Percentiles rank a stretch among this genome's conserved stretches.
These are phyloP conservation scores for Macrosoma leucophasiata DNA, from an alignment of 2,888 invertebrate genomes.

Conservation along the genomic window DNA sequence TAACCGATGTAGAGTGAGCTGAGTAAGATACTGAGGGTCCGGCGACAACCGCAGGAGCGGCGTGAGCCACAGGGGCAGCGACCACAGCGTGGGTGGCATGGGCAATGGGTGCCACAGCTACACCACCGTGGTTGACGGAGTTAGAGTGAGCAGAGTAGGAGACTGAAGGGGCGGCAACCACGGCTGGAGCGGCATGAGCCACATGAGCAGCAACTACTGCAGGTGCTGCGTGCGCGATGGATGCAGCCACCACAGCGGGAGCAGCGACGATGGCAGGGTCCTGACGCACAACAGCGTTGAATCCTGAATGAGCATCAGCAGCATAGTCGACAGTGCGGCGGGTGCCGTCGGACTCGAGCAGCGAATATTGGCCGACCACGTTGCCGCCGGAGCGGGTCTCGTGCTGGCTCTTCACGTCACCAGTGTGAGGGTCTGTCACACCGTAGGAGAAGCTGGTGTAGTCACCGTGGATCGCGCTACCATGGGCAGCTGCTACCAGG, in stretches of 20 bases:
- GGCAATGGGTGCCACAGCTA: conserved; percentile 18
- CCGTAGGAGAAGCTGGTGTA: conserved; percentile 67
- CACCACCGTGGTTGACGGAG: too few species aligned
- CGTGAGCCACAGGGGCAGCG: conserved; percentile 22
- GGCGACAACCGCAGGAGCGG: conserved; percentile 12
- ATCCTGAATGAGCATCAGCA: conserved; percentile 63
- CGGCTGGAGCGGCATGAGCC: conserved; percentile 30
- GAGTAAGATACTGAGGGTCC: too few species aligned
- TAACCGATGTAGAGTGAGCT: too few species aligned
- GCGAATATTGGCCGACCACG: conserved; percentile 67
- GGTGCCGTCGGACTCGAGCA: conserved; percentile 68
- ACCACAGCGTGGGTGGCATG: conserved; percentile 25
- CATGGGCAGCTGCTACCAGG: conserved; percentile 55
- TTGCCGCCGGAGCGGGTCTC: conserved; percentile 65
- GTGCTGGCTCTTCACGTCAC: conserved; percentile 66
- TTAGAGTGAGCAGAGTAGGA: too few species aligned
- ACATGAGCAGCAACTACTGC: conserved; percentile 30
- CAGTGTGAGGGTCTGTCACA: conserved; percentile 66
- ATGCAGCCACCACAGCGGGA: conserved; percentile 26
- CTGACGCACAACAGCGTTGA: conserved; percentile 72
- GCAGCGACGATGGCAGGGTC: conserved; percentile 45
- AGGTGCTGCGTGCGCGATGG: conserved; percentile 26
- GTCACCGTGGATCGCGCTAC: conserved; percentile 52
- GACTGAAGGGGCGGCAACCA: conserved; percentile 32
- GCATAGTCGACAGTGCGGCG: conserved; percentile 71